Conservation (phyloP, 2,888 invertebrate genomes). For the Aphidoletes aphidimyza region DNA sequence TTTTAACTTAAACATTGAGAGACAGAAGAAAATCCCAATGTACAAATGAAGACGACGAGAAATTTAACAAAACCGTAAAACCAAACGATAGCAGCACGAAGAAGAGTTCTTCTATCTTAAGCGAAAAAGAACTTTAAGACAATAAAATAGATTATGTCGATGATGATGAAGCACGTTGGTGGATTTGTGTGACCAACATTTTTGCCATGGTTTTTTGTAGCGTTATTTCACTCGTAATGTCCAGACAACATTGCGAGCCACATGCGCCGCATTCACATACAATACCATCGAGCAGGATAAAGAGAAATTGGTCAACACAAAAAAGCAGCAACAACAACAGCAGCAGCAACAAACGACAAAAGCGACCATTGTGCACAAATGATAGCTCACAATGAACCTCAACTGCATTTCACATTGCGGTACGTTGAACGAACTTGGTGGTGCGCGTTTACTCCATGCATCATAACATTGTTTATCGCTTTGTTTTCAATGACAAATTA, state of each 20-base stretch:
- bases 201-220: background rate
- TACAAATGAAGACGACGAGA: background rate
- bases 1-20: background rate
- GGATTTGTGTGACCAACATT: conserved; percentile 42
- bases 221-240: background rate
- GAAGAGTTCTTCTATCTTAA: too few relatives aligned
- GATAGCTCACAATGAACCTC: too few relatives aligned
- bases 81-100: background rate
- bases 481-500: conserved; percentile 11
- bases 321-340: background rate
- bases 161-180: conserved; percentile 44
- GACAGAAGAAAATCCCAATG: background rate
- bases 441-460: background rate
- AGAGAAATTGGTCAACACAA: background rate
- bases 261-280: background rate
- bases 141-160: conserved; percentile 46
- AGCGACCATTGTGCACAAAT: too few relatives aligned
- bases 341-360: background rate
- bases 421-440: too few relatives aligned
- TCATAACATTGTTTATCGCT: conserved; percentile 19
- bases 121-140: background rate
- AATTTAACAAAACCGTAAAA: background rate
- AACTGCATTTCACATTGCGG: background rate
- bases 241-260: background rate
- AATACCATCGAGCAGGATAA: background rate